phyloP scores from a whole-genome alignment of 1,140 invertebrate species.

The Bathynomus jamesi region DNA sequence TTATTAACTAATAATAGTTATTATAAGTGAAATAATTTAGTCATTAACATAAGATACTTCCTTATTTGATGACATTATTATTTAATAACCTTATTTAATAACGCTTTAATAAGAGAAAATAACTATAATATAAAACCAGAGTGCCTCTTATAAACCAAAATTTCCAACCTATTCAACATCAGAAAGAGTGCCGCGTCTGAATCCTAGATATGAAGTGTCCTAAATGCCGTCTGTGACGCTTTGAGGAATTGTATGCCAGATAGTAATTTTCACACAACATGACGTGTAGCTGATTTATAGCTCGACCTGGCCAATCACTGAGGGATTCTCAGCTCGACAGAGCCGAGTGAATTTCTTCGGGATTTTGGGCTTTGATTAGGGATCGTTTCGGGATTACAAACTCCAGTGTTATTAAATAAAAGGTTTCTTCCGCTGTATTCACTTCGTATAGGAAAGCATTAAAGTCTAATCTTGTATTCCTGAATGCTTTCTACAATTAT shows the following conservation, averaged over 20 bases:
- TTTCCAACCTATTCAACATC: too few species aligned
- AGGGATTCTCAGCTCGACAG: background rate
- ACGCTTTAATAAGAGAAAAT: too few species aligned
- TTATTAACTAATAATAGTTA: too few species aligned
- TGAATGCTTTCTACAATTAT: background rate
- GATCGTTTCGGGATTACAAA: background rate
- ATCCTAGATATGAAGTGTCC: too few species aligned
- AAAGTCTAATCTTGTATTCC: background rate
- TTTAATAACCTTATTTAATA: too few species aligned
- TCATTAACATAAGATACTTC: too few species aligned
- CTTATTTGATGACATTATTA: too few species aligned
- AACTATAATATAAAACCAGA: too few species aligned
- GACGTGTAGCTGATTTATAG: slow-evolving; percentile 26
- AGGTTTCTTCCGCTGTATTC: background rate
- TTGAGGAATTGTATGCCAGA: slow-evolving; percentile 21
- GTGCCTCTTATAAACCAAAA: too few species aligned
- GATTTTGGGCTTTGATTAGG: background rate
- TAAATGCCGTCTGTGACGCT: too few species aligned
- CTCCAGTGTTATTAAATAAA: background rate
- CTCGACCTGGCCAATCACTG: slow-evolving; percentile 19
- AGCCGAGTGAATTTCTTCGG: background rate
- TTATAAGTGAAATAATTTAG: too few species aligned
- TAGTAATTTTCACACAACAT: slow-evolving; percentile 34
- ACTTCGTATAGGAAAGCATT: background rate
- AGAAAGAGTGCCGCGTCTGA: too few species aligned